Conservation (phyloP, 2,888 invertebrate species). For the Himalopsyche tibetana region DNA sequence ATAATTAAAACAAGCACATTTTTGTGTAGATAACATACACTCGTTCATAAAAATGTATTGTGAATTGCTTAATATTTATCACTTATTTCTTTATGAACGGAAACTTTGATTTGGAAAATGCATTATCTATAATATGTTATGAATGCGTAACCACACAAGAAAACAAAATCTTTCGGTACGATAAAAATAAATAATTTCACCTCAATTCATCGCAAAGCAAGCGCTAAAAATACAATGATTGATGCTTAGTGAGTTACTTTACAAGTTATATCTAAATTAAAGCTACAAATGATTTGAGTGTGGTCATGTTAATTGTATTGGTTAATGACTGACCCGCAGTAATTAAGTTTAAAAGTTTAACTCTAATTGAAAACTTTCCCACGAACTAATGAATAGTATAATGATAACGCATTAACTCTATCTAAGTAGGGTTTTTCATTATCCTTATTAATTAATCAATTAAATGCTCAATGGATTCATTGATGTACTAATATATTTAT, state of each 20-base stretch:
- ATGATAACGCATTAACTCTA: not conserved
- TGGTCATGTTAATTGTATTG: conserved; percentile 25
- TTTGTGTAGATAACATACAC: no score
- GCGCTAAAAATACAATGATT: no score
- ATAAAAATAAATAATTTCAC: no score
- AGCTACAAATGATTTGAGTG: not conserved
- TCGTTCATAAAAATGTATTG: no score
- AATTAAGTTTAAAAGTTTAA: conserved; percentile 35
- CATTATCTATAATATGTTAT: no score
- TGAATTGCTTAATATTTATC: no score
- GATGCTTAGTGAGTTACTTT: not conserved
- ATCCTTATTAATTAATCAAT: conserved; percentile 10
- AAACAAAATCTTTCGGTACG: no score
- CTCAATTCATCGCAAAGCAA: no score
- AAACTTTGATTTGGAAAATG: no score
- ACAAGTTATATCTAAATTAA: not conserved
- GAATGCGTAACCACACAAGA: no score
- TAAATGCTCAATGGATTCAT: not conserved
- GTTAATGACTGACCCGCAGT: conserved; percentile 20
- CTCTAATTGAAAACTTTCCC: conserved; percentile 36
- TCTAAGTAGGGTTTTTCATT: conserved; percentile 7
- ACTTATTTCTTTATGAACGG: no score
- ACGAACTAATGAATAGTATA: conserved; percentile 35
- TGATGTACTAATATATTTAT: not conserved
- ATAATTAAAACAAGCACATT: no score